Conservation (phyloP, 2,113 vertebrate species). For the Ariopsis seemanni region DNA sequence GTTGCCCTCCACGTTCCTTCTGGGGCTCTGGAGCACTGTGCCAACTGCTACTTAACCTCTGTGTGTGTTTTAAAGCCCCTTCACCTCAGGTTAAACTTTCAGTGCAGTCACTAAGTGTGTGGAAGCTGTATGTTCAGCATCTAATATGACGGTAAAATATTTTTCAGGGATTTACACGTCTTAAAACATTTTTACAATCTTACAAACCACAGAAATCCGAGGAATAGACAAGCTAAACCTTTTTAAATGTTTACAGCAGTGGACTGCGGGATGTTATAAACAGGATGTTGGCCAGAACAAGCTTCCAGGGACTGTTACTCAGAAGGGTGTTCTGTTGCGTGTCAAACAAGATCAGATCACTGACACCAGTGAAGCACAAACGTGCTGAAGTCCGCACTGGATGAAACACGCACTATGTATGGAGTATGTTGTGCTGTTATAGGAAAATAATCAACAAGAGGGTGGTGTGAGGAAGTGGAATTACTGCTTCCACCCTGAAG, state of each 20-base stretch:
- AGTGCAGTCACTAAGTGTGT: too few relatives aligned
- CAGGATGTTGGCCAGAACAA: neutral
- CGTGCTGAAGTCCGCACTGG: neutral
- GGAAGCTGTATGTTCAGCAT: too few relatives aligned
- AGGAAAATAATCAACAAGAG: neutral
- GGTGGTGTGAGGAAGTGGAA: neutral
- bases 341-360: neutral
- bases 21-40: too few relatives aligned
- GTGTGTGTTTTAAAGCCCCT: neutral
- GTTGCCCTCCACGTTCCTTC: too few relatives aligned
- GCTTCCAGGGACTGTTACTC: neutral
- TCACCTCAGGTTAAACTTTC: neutral
- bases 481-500: neutral
- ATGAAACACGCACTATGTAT: neutral
- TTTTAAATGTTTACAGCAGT: neutral
- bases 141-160: too few relatives aligned
- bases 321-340: neutral
- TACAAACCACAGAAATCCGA: neutral
- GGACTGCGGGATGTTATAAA: neutral
- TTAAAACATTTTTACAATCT: too few relatives aligned
- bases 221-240: neutral
- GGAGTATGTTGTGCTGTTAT: neutral
- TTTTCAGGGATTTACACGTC: neutral
- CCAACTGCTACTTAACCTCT: neutral
- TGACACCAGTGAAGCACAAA: neutral